These are phyloP conservation scores for Tromatobia lineatoria DNA, from an alignment of 2,888 invertebrate species.

Conservation along the genomic window DNA sequence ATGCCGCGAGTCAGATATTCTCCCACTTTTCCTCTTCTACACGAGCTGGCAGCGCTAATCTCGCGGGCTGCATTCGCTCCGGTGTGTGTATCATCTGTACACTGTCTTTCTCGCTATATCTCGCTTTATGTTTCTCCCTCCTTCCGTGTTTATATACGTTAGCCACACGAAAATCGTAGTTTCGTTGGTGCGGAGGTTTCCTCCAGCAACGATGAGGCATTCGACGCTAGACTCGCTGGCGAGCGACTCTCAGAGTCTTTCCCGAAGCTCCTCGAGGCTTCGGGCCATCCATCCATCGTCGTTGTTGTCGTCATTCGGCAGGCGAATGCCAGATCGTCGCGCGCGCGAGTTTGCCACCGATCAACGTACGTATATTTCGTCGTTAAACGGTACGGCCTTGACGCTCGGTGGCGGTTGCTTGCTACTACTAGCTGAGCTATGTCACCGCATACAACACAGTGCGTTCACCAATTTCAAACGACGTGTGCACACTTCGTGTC, in stretches of 20 bases:
- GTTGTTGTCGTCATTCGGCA: slow-evolving; percentile 35
- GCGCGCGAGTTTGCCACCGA: slow-evolving; percentile 48
- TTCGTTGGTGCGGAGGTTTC: neutral
- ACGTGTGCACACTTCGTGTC: neutral
- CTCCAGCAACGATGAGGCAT: neutral
- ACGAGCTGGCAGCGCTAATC: neutral
- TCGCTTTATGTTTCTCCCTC: slow-evolving; percentile 3
- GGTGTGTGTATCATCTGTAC: slow-evolving; percentile 1
- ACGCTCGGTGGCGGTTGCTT: slow-evolving; percentile 53
- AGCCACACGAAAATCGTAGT: neutral
- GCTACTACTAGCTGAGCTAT: neutral
- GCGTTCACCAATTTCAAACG: slow-evolving; percentile 53
- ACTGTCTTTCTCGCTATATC: slow-evolving; percentile 2
- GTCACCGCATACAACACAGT: neutral
- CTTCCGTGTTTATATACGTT: slow-evolving; percentile 6
- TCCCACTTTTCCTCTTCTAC: slow-evolving; percentile 19
- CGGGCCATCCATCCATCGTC: slow-evolving; percentile 41
- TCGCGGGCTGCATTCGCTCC: neutral
- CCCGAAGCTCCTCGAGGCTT: slow-evolving; percentile 26
- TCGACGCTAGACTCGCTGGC: slow-evolving; percentile 2
- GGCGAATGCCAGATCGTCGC: slow-evolving; percentile 36
- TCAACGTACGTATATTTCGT: slow-evolving; percentile 65
- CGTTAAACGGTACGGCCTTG: slow-evolving; percentile 79
- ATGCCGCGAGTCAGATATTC: neutral
- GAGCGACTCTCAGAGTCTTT: neutral